Conservation (phyloP, 2,888 invertebrate genomes). For the Lucinisca nassula region DNA sequence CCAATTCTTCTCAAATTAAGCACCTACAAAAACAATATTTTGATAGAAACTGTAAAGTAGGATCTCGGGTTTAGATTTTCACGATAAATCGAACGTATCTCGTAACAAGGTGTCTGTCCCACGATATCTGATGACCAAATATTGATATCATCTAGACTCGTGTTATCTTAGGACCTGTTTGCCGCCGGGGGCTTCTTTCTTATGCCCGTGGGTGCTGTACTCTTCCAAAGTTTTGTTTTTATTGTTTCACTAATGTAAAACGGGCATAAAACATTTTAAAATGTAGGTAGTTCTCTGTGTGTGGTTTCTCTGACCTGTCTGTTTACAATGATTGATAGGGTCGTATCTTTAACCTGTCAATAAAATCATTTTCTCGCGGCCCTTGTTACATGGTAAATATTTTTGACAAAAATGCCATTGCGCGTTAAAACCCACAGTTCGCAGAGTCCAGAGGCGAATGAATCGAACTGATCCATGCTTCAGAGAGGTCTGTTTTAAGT, state of each 20-base stretch:
- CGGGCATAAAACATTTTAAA: not conserved
- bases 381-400: slow-evolving; percentile 5
- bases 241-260: slow-evolving; percentile 7
- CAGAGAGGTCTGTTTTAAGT: too few species aligned
- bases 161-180: not conserved
- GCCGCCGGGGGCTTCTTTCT: not conserved
- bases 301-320: not conserved
- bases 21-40: not conserved
- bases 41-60: not conserved
- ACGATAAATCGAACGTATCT: not conserved
- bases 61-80: not conserved
- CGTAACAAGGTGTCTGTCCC: slow-evolving; percentile 5
- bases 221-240: not conserved
- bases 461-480: too few species aligned
- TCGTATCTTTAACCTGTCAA: not conserved
- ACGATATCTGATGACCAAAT: not conserved
- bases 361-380: slow-evolving; percentile 14
- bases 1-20: too few species aligned
- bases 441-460: too few species aligned
- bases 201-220: not conserved
- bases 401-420: not conserved
- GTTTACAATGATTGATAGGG: not conserved
- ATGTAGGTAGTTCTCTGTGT: not conserved
- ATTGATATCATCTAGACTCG: not conserved
- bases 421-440: too few species aligned